Evolutionary conservation across 1,140 invertebrate species (phyloP), one percentile per base, ranked within the genome.

Genomic region (Drosophila kepulauana): DNA sequence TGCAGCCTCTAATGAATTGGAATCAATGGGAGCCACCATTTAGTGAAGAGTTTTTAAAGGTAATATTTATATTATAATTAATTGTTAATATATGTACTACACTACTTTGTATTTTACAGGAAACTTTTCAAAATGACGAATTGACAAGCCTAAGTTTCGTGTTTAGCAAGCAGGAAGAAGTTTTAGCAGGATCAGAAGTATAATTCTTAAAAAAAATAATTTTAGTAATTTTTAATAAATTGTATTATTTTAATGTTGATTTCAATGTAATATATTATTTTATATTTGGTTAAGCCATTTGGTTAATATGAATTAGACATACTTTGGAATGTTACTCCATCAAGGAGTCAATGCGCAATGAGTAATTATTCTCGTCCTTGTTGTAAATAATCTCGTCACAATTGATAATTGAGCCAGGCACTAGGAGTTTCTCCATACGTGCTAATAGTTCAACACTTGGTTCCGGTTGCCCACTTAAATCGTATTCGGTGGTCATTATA

Each of bases 401-500:
- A 3, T 56, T 77, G 10, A 91, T 51, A n/a, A 57, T 65, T 15
- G 57, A 16, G 1, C 86, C 84, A 20, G 78, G 20, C 4, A 56
- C 15, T 1, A 91, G 54, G 43, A 57, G 15, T 1, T 81, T 15
- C 33, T 91, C 61, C 0, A 91, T 48, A 6, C 61, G 58, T 5
- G 56, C 30, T 5, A 89, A 38, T 46, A 74, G 49, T 8, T 73
- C 65, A 6, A 62, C 48, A 45, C 13, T 67, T 1, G 56, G 10
- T 2, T 63, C 33, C 6, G 45, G 51, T 0, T 76, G 81, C 1
- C 76, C 91, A 56, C 85, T 63, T 35, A 92, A 49, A 30, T 59
- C 73, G 45, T 75, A 82, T 48, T 87, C 81, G 1, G 57, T 62
- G n/a, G 89, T 92, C 51, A 89, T 20, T 41, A 89, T 56, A 2